Conservation (phyloP, 2,888 invertebrate genomes). For the Hypomecis atomaria region DNA sequence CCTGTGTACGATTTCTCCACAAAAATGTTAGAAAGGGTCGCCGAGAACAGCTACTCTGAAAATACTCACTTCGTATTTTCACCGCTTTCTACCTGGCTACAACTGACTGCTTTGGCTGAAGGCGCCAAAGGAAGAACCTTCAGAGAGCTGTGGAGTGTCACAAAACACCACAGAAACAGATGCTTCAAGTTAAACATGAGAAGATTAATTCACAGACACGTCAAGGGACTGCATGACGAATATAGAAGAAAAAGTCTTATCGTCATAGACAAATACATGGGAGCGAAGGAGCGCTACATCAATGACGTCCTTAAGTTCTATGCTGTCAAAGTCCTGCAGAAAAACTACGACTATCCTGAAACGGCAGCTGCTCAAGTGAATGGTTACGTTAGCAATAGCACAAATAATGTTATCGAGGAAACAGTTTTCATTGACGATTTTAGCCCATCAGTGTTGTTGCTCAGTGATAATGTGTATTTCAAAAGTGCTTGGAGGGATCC, state of each 20-base stretch:
- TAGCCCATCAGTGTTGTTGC: conserved; percentile 52
- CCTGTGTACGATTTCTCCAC: conserved; percentile 66
- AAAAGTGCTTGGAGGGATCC: conserved; percentile 60
- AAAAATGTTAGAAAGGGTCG: conserved; percentile 60
- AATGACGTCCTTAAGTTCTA: conserved; percentile 51
- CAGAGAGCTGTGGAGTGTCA: conserved; percentile 61
- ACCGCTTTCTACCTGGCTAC: conserved; percentile 68
- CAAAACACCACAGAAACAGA: conserved; percentile 52
- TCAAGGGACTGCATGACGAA: conserved; percentile 48
- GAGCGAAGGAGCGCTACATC: conserved; percentile 55
- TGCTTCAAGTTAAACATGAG: conserved; percentile 61
- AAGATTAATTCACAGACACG: conserved; percentile 52
- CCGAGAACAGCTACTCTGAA: conserved; percentile 51
- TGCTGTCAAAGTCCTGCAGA: conserved; percentile 52
- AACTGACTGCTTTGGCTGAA: conserved; percentile 62
- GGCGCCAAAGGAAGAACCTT: conserved; percentile 59
- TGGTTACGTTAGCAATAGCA: conserved; percentile 47
- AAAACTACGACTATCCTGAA: conserved; percentile 56
- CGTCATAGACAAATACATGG: conserved; percentile 56
- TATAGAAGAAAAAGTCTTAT: conserved; percentile 57
- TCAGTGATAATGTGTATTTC: conserved; percentile 63
- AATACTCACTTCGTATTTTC: conserved; percentile 66
- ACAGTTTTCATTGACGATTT: conserved; percentile 61
- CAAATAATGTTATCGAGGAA: conserved; percentile 49
- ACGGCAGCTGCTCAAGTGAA: conserved; percentile 55